These are phyloP conservation scores for Brachypodius melanocephalos DNA, from an alignment of 2,113 vertebrate species.

Conservation along the genomic window DNA sequence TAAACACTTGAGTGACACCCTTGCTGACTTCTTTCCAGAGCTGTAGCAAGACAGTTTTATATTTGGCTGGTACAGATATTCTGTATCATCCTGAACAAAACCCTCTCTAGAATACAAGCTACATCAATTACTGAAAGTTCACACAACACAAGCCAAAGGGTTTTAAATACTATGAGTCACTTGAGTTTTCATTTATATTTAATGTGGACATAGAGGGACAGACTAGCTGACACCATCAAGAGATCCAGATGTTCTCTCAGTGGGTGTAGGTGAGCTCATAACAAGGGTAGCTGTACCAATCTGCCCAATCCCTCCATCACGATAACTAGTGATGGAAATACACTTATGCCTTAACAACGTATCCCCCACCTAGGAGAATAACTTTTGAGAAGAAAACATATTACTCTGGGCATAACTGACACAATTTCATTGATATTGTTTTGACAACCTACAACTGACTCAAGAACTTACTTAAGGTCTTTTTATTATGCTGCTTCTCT, in stretches of 20 bases:
- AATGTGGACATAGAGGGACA: not conserved
- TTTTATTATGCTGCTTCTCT: not conserved
- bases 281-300: not conserved
- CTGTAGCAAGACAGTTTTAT: not conserved
- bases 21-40: not conserved
- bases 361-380: not conserved
- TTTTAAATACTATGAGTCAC: not conserved
- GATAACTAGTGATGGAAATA: not conserved
- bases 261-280: not conserved
- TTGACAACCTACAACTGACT: not conserved
- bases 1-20: not conserved
- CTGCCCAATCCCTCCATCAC: not conserved
- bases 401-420: not conserved
- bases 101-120: not conserved
- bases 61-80: not conserved
- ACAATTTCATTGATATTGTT: not conserved
- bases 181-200: not conserved
- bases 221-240: not conserved
- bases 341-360: not conserved
- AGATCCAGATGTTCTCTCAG: not conserved
- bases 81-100: not conserved
- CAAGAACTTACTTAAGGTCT: not conserved
- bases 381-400: not conserved
- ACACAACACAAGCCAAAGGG: not conserved
- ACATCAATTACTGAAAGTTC: not conserved